These are phyloP conservation scores for Eristalis intricaria DNA, from an alignment of 2,888 invertebrate species.

Conservation along the genomic window DNA sequence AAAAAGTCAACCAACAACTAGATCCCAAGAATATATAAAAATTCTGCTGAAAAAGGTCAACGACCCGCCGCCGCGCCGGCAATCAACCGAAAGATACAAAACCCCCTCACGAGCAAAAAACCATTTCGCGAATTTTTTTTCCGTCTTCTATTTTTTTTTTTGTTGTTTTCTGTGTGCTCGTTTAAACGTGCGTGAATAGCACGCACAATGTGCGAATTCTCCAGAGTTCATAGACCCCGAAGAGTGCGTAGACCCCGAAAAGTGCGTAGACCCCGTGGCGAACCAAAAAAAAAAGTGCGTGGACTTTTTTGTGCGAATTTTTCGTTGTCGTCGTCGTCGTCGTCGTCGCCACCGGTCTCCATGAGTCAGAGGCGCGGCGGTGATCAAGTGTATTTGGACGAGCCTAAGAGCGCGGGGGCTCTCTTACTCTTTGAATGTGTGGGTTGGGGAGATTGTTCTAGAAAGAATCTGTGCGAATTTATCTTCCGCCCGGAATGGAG, in stretches of 20 bases:
- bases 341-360: neutral
- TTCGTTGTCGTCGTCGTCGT: slow-evolving; percentile 34
- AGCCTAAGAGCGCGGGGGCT: neutral
- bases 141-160: slow-evolving; percentile 5
- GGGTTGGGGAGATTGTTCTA: neutral
- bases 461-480: slow-evolving; percentile 2
- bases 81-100: slow-evolving; percentile 27
- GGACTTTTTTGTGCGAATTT: slow-evolving; percentile 26
- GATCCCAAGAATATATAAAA: slow-evolving; percentile 9
- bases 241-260: slow-evolving; percentile 65
- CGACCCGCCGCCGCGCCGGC: slow-evolving; percentile 32
- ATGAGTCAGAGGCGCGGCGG: neutral
- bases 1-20: slow-evolving; percentile 15
- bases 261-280: slow-evolving; percentile 63
- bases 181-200: slow-evolving; percentile 6
- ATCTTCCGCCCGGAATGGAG: neutral
- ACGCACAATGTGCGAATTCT: slow-evolving; percentile 53
- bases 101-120: slow-evolving; percentile 5
- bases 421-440: neutral
- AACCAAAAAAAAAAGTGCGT: slow-evolving; percentile 24
- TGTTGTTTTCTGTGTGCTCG: neutral
- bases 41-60: slow-evolving; percentile 60
- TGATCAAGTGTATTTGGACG: neutral
- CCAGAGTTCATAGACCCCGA: slow-evolving; percentile 7
- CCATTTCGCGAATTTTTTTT: slow-evolving; percentile 30